Evolutionary conservation across 2,888 invertebrate genomes (phyloP), one percentile per base, ranked within the genome.

Genomic region (Cistogaster globosa): DNA sequence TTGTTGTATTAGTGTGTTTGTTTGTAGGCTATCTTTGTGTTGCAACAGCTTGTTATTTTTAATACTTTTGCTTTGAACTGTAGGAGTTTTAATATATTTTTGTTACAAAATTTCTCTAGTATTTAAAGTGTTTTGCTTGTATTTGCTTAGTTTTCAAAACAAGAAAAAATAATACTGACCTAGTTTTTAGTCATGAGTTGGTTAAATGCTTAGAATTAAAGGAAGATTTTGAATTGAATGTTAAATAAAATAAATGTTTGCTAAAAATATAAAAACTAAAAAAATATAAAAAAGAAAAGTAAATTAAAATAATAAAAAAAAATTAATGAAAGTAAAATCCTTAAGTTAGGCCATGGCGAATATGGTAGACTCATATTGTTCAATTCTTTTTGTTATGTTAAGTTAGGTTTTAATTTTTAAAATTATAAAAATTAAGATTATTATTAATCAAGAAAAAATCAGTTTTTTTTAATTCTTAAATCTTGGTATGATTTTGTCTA

Each of bases 131-230:
- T 63, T 58, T 62, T 53, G 68, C 38, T 63, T 62, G 62, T 78
- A 80, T 83, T 83, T 83, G 82, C 11, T 71, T 77, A 65, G 60
- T 53, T 58, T 32, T 1, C 60, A 45, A 51, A 77, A 36, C 36
- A 77, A 53, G 48, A 26, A 71, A n/a, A 65, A 69, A 81, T 62
- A 83, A 77, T 83, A 83, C 65, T 83, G 82, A 83, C 82, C 82
- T 77, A 77, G 71, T 83, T 83, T 71, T 58, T 63, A 53, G 63
- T 69, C 63, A 69, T 76, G 69, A 80, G 57, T 75, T 69, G 38
- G 14, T 67, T 77, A 36, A 71, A 71, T 76, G 32, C 6, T 36
- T 51, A 48, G 20, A 6, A 60, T 68, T 38, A 22, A 20, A 62
- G 48, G 53, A 20, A 68, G 3, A 9, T 51, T 79, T 79, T 60